Base-by-base conservation (phyloP, 2,888 invertebrate species). In the Coenonympha glycerion region DNA sequence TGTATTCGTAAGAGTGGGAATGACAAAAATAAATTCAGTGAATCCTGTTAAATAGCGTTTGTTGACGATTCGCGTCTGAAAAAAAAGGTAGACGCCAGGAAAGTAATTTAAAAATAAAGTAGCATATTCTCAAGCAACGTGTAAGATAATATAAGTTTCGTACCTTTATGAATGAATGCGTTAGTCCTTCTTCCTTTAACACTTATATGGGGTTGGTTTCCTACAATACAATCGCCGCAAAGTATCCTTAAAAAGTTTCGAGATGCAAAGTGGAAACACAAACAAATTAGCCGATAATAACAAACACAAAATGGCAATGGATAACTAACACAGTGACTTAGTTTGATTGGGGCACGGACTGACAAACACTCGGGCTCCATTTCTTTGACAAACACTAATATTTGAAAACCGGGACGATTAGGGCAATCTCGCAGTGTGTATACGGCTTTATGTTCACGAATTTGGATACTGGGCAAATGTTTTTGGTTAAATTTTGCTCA, bases 321-420 rank as follows among this genome's bases (percentile, higher is more conserved):
- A 46, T 52, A 60, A 60, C 56, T 57, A 57, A 55, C 53, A 51
- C 47, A 56, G 30, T 55, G 59, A 57, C 56, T 56, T 57, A 57
- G 57, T 63, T 66, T 71, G 76, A 73, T 73, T 69, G 70, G 72
- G 60, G 62, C 59, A 66, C 65, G 61, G 63, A 66, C 65, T 67
- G 59, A 63, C 62, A 64, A 63, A 63, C 68, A 63, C 56, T 56
- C 61, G 66, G 70, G 68, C 68, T 75, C 71, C 72, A 77, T 77
- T 83, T 85, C 85, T 85, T 84, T 84, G 81, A 67, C 85, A 84
- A 85, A 84, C 79, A 84, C 80, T 77, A 85, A 85, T 84, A 84
- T 85, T 85, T 84, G 83, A 76, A 76, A 79, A 70, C 74, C 69
- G 65, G 71, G 71, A 66, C 76, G 75, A 77, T 81, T 77, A 78